Percentiles rank a stretch among this genome's conserved stretches.
phyloP scores from a whole-genome alignment of 1,140 invertebrate species.

The Theocolax elegans region DNA sequence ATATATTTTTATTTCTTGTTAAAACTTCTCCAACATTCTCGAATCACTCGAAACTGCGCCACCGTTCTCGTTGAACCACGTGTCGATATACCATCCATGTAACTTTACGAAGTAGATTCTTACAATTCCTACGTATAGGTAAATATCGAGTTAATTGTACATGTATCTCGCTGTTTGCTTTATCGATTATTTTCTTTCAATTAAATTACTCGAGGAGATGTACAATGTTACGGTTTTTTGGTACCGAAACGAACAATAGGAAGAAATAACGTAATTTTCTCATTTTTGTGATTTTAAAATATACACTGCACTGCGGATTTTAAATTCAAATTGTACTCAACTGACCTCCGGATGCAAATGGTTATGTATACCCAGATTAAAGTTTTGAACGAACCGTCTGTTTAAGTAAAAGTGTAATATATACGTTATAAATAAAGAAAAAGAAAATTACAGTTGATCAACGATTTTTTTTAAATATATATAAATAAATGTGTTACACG shows the following conservation, averaged over 20 bases:
- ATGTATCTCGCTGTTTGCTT: slow-evolving; percentile 11
- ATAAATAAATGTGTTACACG: no score
- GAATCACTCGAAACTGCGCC: background rate
- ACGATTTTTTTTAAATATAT: no score
- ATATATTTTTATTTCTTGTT: no score
- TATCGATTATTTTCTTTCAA: no score
- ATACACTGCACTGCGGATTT: background rate
- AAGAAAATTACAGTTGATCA: no score
- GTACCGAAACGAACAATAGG: no score
- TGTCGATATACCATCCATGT: slow-evolving; percentile 18
- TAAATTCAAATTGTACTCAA: slow-evolving; percentile 19
- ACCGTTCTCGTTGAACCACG: slow-evolving; percentile 1
- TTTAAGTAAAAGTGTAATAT: no score
- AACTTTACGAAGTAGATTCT: slow-evolving; percentile 29
- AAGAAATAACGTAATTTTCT: no score
- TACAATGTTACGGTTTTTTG: background rate
- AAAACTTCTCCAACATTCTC: no score
- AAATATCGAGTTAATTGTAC: slow-evolving; percentile 17
- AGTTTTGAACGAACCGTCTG: slow-evolving; percentile 11
- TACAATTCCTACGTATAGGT: slow-evolving; percentile 10
- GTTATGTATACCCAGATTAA: slow-evolving; percentile 4
- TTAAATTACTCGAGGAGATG: background rate
- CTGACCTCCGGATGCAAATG: slow-evolving; percentile 6
- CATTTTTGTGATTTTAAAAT: no score
- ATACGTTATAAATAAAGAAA: no score